phyloP scores from a whole-genome alignment of 1,140 invertebrate species.

The Eriocheir sinensis region DNA sequence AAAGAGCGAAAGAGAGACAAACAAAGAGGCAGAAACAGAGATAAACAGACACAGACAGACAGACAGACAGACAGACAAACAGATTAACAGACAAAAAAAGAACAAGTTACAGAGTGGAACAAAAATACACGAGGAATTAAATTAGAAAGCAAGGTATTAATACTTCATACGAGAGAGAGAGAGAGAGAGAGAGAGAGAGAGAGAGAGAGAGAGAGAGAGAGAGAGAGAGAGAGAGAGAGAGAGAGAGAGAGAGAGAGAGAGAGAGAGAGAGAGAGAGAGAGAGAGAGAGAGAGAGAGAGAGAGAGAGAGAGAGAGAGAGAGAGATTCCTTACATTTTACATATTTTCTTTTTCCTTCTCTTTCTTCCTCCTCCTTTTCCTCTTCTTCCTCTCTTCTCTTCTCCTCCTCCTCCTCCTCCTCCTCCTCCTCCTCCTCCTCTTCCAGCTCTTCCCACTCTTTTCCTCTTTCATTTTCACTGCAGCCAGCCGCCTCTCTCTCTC shows the following conservation, averaged over 20 bases:
- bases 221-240: background rate
- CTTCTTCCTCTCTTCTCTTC: background rate
- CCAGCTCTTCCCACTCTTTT: background rate
- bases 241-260: background rate
- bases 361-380: background rate
- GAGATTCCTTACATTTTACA: background rate
- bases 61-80: background rate
- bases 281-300: constrained; percentile 12
- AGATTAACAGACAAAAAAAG: background rate
- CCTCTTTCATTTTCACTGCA: background rate
- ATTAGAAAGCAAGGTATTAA: too few species aligned
- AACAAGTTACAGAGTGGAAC: too few species aligned
- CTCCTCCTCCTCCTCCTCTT: background rate
- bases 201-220: too few species aligned
- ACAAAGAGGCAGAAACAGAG: background rate
- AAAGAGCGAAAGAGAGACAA: background rate
- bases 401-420: background rate
- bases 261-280: background rate
- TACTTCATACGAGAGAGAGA: background rate
- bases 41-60: background rate
- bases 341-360: background rate
- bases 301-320: constrained; percentile 22
- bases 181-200: too few species aligned
- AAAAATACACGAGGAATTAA: too few species aligned
- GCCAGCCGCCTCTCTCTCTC: too few species aligned